Base-by-base conservation (phyloP, 2,888 invertebrate genomes). In the Exocentrus adspersus region DNA sequence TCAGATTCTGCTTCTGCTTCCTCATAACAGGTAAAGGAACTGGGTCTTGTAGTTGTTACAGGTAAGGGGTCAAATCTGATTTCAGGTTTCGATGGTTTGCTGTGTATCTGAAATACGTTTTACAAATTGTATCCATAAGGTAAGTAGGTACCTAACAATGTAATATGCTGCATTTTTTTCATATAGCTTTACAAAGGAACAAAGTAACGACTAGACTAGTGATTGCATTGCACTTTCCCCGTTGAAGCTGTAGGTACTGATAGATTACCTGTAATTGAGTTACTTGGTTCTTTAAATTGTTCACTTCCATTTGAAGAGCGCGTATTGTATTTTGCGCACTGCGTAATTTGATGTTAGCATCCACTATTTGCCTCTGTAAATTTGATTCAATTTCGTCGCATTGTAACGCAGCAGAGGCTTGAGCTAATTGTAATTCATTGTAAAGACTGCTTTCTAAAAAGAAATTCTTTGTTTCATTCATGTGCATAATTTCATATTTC, bases 361-460 rank as follows among this genome's bases (percentile, higher is more conserved):
- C 72, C n/a, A 65, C 62, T 3, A 72, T 37, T 56, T 74, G 66
- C 37, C 63, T 65, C 30, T 65, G 65, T 7, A 68, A 48, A 12
- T 57, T 63, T 0, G 71, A 67, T 62, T 74, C 74, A 5, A 69
- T 58, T 62, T 72, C 71, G 51, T 72, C 71, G 32, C 62, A 64
- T 42, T 71, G 66, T 30, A 71, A 54, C 28, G 65, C 71, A 4
- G 59, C 62, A 7, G 69, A 56, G 10, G 71, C 70, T 51, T 65
- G 67, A 24, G 48, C 43, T 16, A 69, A 19, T 57, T 72, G 70
- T 37, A 72, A 46, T 43, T 72, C 70, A 17, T 72, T 67, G n/a
- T 64, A 58, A 16, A 72, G 53, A 50, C 68, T 60, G 20, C 57
- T 65, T 45, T 68, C 71, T 73, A 37, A 48, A 67, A 67, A 42